Percentiles rank a stretch among this genome's conserved stretches.
These are phyloP conservation scores for Liopterus haemorrhoidalis DNA, from an alignment of 2,888 invertebrate species.

Conservation along the genomic window DNA sequence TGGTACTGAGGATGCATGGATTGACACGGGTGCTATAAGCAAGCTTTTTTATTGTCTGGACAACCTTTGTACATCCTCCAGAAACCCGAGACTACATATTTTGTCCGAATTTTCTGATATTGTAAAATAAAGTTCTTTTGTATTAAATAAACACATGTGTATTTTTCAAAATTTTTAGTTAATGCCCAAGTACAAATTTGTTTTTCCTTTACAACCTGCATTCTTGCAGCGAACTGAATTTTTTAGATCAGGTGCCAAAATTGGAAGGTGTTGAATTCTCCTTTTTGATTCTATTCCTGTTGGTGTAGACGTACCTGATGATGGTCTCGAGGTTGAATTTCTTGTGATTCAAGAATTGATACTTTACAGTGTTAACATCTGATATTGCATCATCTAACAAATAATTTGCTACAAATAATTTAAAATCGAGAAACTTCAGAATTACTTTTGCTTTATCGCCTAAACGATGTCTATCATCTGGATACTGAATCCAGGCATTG, in stretches of 20 bases:
- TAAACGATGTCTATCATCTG: slow-evolving; percentile 30
- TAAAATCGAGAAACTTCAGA: slow-evolving; percentile 30
- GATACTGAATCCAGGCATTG: slow-evolving; percentile 32
- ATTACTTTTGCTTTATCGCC: slow-evolving; percentile 24
- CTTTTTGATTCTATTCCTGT: not conserved
- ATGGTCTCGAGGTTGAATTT: not conserved
- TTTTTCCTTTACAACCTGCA: not conserved
- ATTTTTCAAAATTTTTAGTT: not conserved
- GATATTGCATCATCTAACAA: slow-evolving; percentile 23
- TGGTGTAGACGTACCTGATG: not conserved
- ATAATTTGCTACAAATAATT: slow-evolving; percentile 26
- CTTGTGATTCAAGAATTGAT: not conserved
- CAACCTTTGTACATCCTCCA: slow-evolving; percentile 5
- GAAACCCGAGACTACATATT: not conserved
- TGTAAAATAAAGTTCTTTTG: not conserved
- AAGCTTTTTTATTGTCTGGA: too few relatives aligned
- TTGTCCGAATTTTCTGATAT: not conserved
- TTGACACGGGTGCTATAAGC: too few relatives aligned
- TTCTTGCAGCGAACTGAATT: not conserved
- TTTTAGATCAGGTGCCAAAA: not conserved
- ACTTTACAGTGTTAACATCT: slow-evolving; percentile 8
- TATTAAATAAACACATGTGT: not conserved
- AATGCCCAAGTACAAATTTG: not conserved
- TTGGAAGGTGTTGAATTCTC: not conserved
- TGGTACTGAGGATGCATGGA: too few relatives aligned